These are phyloP conservation scores for Gerris buenoi DNA, from an alignment of 1,140 invertebrate species.

Conservation along the genomic window DNA sequence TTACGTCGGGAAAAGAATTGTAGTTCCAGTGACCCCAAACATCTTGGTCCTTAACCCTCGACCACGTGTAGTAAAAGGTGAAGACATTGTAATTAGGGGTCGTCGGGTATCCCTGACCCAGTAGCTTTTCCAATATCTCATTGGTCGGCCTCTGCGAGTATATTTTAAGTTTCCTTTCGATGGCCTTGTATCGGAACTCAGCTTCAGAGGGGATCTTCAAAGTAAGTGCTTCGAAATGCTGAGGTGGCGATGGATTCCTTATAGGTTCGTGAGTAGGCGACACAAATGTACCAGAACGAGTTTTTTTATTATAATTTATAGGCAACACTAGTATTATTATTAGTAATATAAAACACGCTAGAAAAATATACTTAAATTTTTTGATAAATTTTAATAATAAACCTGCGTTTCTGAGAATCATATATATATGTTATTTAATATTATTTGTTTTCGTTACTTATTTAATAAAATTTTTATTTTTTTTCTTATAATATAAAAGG, in stretches of 20 bases:
- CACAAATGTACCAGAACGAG: not conserved
- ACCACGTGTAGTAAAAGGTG: constrained; percentile 38
- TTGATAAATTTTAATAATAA: not conserved
- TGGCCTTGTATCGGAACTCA: constrained; percentile 18
- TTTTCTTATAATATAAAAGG: too few species aligned
- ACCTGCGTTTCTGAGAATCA: not conserved
- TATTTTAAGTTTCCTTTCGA: constrained; percentile 19
- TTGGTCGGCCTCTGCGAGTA: constrained; percentile 17
- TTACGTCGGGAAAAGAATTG: constrained; percentile 20
- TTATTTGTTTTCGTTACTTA: too few species aligned
- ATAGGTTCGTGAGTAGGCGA: not conserved
- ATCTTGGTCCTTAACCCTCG: constrained; percentile 31
- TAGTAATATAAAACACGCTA: not conserved
- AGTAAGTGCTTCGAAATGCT: not conserved
- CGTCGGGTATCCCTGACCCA: constrained; percentile 9
- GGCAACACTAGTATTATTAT: not conserved
- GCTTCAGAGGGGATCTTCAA: constrained; percentile 14
- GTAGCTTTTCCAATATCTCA: constrained; percentile 12
- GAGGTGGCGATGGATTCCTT: not conserved
- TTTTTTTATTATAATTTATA: not conserved
- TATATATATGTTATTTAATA: too few species aligned
- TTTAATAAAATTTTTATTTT: too few species aligned
- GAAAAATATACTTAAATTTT: not conserved
- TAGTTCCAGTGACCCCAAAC: constrained; percentile 37
- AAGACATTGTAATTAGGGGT: constrained; percentile 33